Evolutionary conservation across 2,797 vertebrate genomes (phyloP).

Genomic region (Gymnoscopelus microlampas): DNA sequence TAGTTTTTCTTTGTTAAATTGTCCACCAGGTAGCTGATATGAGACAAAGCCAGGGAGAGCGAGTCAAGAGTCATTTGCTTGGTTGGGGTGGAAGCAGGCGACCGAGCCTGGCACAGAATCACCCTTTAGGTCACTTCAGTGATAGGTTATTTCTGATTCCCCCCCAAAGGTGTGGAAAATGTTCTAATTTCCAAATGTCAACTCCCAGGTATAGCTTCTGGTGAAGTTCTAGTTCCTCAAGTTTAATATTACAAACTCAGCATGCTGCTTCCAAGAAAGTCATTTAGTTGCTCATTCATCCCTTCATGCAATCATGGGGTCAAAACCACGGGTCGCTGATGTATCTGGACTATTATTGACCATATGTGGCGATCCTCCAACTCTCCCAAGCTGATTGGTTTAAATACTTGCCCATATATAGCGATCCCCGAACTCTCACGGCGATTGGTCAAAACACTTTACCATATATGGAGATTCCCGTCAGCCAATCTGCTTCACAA

Average conservation of each 20-base stretch:
- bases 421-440: too few species aligned
- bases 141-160: conserved; percentile 95
- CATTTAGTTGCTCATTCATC: too few species aligned
- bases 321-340: too few species aligned
- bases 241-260: conserved; percentile 87
- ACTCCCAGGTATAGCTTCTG: conserved; percentile 79
- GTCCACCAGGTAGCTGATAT: conserved; percentile 99
- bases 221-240: conserved; percentile 80
- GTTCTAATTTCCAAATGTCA: conserved; percentile 76
- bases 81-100: conserved; percentile 99
- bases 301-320: too few species aligned
- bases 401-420: too few species aligned
- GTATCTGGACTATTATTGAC: too few species aligned
- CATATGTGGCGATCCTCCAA: too few species aligned
- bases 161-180: conserved; percentile 83
- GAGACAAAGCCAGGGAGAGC: conserved; percentile 99
- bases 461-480: too few species aligned
- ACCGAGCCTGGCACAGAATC: conserved; percentile 99
- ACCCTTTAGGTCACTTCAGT: conserved; percentile 99
- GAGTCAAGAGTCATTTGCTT: conserved; percentile 99
- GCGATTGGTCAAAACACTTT: too few species aligned
- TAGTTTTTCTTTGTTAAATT: conserved; percentile 99
- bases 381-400: too few species aligned
- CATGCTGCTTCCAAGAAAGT: conserved; percentile 66
- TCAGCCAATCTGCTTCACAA: too few species aligned